Base-by-base conservation (phyloP, 2,113 vertebrate species). In the Clinocottus analis region DNA sequence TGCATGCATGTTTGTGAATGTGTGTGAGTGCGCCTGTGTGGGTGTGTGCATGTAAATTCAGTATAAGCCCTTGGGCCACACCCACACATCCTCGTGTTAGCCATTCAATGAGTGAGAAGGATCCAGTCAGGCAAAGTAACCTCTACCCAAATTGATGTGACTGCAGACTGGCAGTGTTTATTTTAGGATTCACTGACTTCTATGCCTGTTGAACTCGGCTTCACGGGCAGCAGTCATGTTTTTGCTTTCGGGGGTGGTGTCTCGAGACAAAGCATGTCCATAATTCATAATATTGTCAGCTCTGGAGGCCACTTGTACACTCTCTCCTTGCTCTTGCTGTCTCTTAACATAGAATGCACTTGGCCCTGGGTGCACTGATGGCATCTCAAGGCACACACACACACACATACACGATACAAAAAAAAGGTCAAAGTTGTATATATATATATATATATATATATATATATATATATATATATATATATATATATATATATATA, bases 11-110 rank as follows among this genome's bases (percentile, higher is more conserved):
- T 64, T 47, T 83, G 79, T 81, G 77, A 82, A 71, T 67, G 78
- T 80, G 83, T 74, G 79, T 58, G 85, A 64, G 67, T 69, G 81
- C 45, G 65, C 69, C 37, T 79, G 70, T 79, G 84, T 83, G 86
- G 83, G 89, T 86, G 90, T 89, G 74, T 89, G 90, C 85, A 89
- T 91, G 84, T 85, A 71, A 89, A 85, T 85, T 86, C 84, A 70
- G 86, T 90, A 79, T 76, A 82, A 88, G 82, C 89, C 91, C 89
- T 78, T 41, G 77, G 87, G 91, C 90, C 86, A 72, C 91, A 85
- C 91, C 93, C 88, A 90, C 87, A 86, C 86, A 85, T 72, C 79
- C 82, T 86, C 83, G 76, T 80, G 89, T 90, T 84, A 78, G 83
- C 79, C 87, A 83, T 85, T 88, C 83, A 83, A n/a, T 58, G 79